Evolutionary conservation across 2,113 vertebrate species (phyloP), one percentile per base, ranked within the genome.

Genomic region (Gallinago paraguaiae): DNA sequence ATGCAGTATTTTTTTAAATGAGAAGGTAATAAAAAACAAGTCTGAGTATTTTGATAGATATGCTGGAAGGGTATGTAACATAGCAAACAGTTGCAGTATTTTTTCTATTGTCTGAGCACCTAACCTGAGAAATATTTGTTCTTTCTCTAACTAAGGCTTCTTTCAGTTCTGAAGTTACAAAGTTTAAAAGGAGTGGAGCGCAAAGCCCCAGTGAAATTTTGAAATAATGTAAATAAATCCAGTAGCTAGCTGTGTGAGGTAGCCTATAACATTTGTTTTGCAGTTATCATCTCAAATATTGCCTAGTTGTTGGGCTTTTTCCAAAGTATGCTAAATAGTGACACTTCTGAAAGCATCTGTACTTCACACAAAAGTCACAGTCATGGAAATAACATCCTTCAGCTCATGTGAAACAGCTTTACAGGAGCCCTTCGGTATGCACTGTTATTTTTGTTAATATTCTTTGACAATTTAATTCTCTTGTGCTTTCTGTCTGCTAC

Each of bases 1-100:
- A 60, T 2, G 11, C 33, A 91, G 67, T 96, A 95, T 97, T 97
- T 97, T 96, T 97, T 82, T 92, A 93, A 96, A 65, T 43, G n/a
- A 72, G 35, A 70, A 45, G 56, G 82, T 86, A 63, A 74, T 50
- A 63, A 67, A 91, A 76, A 19, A 0, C 6, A 7, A 76, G 48
- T 76, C 57, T 72, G 67, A 93, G 17, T 93, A 95, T 96, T 96
- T 97, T 97, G 93, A 80, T 96, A 96, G 81, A 69, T 56, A 37
- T 20, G 25, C 35, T 72, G 31, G 77, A 82, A 88, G 50, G 18
- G 12, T 93, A 61, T 89, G 39, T 89, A 74, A 94, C 54, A 18
- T 87, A 91, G 78, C 81, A 87, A 87, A 77, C 6, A 25, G 50
- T 88, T 97, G 96, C 91, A 94, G 94, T 95, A 89, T 82, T 89